Evolutionary conservation across 1,140 invertebrate species (phyloP), one percentile per base, ranked within the genome.

Genomic region (Mya arenaria): DNA sequence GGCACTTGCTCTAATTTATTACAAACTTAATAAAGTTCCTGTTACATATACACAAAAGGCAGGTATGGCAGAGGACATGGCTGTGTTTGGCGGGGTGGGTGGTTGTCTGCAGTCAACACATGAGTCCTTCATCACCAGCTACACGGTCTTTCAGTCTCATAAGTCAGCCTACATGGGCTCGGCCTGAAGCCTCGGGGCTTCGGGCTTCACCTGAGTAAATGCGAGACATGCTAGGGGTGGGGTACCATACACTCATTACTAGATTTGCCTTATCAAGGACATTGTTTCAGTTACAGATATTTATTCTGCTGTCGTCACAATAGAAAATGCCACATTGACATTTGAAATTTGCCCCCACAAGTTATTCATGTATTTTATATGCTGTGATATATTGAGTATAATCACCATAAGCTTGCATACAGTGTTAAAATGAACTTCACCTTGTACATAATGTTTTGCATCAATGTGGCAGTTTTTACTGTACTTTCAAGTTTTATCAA

Each of bases 141-240:
- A 80, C 77, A 58, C 58, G 77, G 77, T 80, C 77, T 80, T 80
- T 80, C 77, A 80, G 74, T n/a, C n/a, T n/a, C n/a, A n/a, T n/a
- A n/a, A n/a, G n/a, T n/a, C n/a, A n/a, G n/a, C n/a, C n/a, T 23
- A 52, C 2, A 52, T 52, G 48, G 1, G 25, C 10, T 10, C 17
- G 48, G 48, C 25, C 25, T 52, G 48, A 52, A 52, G 25, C n/a
- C n/a, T n/a, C n/a, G n/a, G n/a, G n/a, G n/a, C n/a, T n/a, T n/a
- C n/a, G n/a, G n/a, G n/a, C n/a, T n/a, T n/a, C n/a, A n/a, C n/a
- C n/a, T n/a, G n/a, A n/a, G n/a, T n/a, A n/a, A n/a, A n/a, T n/a
- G n/a, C n/a, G n/a, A n/a, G n/a, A n/a, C n/a, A n/a, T n/a, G n/a
- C n/a, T n/a, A n/a, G n/a, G n/a, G n/a, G n/a, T n/a, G n/a, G n/a